Conservation (phyloP, 2,888 invertebrate species). For the Eristalinus aeneus region DNA sequence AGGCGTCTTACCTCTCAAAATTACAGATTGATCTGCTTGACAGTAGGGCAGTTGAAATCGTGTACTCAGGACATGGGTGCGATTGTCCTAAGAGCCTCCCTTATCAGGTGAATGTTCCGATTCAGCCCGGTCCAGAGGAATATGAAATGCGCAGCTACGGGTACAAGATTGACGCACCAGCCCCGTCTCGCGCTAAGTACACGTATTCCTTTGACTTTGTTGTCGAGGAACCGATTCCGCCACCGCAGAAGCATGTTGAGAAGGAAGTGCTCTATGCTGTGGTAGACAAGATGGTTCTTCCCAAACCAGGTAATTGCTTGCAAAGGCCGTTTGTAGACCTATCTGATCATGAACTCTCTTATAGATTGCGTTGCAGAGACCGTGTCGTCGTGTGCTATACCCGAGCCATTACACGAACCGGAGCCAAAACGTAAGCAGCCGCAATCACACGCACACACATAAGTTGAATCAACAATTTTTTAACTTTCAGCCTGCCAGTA, state of each 20-base stretch:
- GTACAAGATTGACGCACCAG: slow-evolving; percentile 75
- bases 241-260: slow-evolving; percentile 59
- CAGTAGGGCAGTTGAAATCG: slow-evolving; percentile 73
- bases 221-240: slow-evolving; percentile 76
- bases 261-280: slow-evolving; percentile 74
- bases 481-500: slow-evolving; percentile 17
- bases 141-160: slow-evolving; percentile 72
- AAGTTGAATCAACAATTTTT: neutral
- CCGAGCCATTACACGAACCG: neutral
- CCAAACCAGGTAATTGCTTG: slow-evolving; percentile 74
- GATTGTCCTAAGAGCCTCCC: slow-evolving; percentile 75
- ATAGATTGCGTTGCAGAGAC: slow-evolving; percentile 72
- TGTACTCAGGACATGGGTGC: slow-evolving; percentile 76
- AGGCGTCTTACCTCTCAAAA: neutral
- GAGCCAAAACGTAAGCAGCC: neutral
- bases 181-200: slow-evolving; percentile 74
- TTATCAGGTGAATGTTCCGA: slow-evolving; percentile 75
- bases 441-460: neutral
- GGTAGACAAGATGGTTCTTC: slow-evolving; percentile 75
- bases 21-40: slow-evolving; percentile 70
- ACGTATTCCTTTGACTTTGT: slow-evolving; percentile 77
- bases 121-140: slow-evolving; percentile 64
- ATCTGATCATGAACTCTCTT: slow-evolving; percentile 6
- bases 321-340: neutral
- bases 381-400: slow-evolving; percentile 5